A percentile compares a stretch with the other conserved stretches of the same genome.
Evolutionary conservation across 2,888 invertebrate genomes (phyloP).

Genomic region (Salticus scenicus): DNA sequence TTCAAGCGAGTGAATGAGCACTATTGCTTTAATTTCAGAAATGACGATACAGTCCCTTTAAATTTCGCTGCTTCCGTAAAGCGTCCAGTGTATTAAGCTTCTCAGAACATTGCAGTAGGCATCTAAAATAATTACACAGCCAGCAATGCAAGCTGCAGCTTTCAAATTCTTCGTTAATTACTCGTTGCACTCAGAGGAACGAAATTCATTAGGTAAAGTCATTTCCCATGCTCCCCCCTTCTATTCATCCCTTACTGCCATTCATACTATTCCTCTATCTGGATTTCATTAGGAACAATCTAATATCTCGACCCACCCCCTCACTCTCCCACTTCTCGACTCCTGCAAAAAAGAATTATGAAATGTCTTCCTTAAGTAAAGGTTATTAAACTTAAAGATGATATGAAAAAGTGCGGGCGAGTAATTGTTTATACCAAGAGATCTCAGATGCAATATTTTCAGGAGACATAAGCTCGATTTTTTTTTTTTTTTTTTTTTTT

Average conservation of each 20-base stretch:
- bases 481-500: neutral
- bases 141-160: slow-evolving; percentile 53
- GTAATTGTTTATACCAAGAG: slow-evolving; percentile 41
- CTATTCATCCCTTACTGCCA: slow-evolving; percentile 22
- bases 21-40: neutral
- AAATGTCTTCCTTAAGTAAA: slow-evolving; percentile 37
- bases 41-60: slow-evolving; percentile 34
- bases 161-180: slow-evolving; percentile 69
- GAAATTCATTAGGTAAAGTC: slow-evolving; percentile 67
- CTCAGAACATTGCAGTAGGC: slow-evolving; percentile 60
- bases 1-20: neutral
- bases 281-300: slow-evolving; percentile 66
- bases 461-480: neutral
- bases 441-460: slow-evolving; percentile 6
- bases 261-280: slow-evolving; percentile 29
- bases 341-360: slow-evolving; percentile 43
- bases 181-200: slow-evolving; percentile 65
- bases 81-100: slow-evolving; percentile 62
- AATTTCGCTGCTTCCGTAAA: slow-evolving; percentile 42
- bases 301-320: slow-evolving; percentile 11
- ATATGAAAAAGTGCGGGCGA: slow-evolving; percentile 26
- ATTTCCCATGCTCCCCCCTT: slow-evolving; percentile 29
- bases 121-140: slow-evolving; percentile 69
- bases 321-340: neutral
- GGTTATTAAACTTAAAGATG: slow-evolving; percentile 56